These are phyloP conservation scores for Celastrina argiolus DNA, from an alignment of 2,888 invertebrate species.

Conservation along the genomic window DNA sequence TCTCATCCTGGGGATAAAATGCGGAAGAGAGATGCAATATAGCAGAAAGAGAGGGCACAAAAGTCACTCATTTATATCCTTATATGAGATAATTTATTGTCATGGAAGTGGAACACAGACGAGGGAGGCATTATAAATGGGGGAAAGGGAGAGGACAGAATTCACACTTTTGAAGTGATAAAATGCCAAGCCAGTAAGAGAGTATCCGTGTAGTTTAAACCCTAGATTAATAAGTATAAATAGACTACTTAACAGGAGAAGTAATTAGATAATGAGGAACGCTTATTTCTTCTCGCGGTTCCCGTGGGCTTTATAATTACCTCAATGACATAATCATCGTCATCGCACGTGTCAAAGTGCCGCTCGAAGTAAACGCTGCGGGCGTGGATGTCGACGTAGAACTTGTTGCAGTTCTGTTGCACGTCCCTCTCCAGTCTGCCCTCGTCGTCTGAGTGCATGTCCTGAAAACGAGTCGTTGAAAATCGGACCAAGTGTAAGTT, in stretches of 20 bases:
- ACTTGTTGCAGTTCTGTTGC: constrained; percentile 85
- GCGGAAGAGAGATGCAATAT: constrained; percentile 21
- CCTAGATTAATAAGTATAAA: too few relatives aligned
- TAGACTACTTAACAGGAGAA: too few relatives aligned
- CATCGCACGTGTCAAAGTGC: constrained; percentile 92
- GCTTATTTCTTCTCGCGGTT: too few relatives aligned
- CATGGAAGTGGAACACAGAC: too few relatives aligned
- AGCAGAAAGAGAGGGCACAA: not conserved
- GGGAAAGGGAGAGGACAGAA: too few relatives aligned
- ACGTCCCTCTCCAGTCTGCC: constrained; percentile 82
- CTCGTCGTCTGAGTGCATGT: constrained; percentile 82
- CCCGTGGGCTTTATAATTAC: constrained; percentile 67
- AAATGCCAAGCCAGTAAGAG: too few relatives aligned
- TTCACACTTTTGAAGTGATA: too few relatives aligned
- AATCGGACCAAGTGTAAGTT: too few relatives aligned
- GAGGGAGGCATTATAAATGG: too few relatives aligned
- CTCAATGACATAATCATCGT: constrained; percentile 88
- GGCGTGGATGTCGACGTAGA: constrained; percentile 75
- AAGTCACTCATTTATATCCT: not conserved
- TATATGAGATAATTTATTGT: too few relatives aligned
- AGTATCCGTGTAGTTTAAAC: too few relatives aligned
- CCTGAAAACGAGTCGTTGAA: constrained; percentile 65
- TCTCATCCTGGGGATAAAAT: constrained; percentile 84
- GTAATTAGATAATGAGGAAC: too few relatives aligned
- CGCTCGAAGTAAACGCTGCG: constrained; percentile 86